These are phyloP conservation scores for Melanerpes formicivorus DNA, from an alignment of 2,113 vertebrate species.

Conservation along the genomic window DNA sequence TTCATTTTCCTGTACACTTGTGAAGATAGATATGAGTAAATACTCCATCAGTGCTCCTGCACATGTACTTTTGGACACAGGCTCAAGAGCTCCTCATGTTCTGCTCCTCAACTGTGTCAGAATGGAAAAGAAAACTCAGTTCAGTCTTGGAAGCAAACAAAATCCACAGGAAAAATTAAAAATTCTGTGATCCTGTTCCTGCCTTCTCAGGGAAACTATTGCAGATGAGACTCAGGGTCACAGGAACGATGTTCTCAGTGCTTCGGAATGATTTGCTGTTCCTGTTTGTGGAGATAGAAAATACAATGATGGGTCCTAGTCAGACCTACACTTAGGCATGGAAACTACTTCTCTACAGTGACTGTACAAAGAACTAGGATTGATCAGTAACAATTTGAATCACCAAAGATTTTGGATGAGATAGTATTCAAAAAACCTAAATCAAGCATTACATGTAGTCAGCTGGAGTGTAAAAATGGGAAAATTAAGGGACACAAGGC, in stretches of 20 bases:
- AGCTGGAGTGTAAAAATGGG: not conserved
- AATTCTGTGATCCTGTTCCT: not conserved
- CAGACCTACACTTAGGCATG: not conserved
- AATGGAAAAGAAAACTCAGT: not conserved
- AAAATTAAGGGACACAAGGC: not conserved
- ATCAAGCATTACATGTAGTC: not conserved
- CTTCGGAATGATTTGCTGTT: constrained; percentile 15
- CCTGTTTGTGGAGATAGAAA: not conserved
- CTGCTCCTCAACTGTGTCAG: not conserved
- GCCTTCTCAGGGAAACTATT: not conserved
- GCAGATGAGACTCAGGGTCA: not conserved
- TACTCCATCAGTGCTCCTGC: not conserved
- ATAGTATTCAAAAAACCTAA: constrained; percentile 5
- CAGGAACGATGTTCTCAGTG: not conserved
- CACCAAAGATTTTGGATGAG: not conserved
- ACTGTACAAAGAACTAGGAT: not conserved
- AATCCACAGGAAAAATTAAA: not conserved
- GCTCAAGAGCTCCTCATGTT: not conserved
- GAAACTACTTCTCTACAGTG: not conserved
- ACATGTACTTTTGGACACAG: not conserved
- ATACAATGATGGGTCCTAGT: not conserved
- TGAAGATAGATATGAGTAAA: not conserved
- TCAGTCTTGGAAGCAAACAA: not conserved
- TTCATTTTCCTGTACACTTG: not conserved
- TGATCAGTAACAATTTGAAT: constrained; percentile 1